Base-by-base conservation (phyloP, 1,140 invertebrate genomes). In the Antheraea mylitta region DNA sequence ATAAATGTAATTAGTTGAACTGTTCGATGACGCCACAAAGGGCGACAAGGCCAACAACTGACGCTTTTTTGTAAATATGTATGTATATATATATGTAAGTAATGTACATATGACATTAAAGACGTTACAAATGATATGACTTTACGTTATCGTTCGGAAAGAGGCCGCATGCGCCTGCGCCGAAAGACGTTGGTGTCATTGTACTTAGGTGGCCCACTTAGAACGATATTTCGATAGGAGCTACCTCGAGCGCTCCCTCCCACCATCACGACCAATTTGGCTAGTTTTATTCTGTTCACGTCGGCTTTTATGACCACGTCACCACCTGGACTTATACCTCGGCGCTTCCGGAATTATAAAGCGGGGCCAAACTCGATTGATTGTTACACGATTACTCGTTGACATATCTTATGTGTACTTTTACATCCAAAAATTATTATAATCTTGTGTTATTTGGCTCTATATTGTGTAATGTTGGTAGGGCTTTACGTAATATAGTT, bases 181-280 rank as follows among this genome's bases (percentile, higher is more conserved):
- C 85, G 81, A 89, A 89, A 85, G 78, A 86, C 82, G 80, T 68
- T 73, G 83, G 81, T 81, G 85, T 89, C 86, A 87, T 86, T 79
- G 86, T 73, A 86, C 86, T 83, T 76, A 70, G 78, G 80, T 87
- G 76, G 79, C 86, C 86, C 78, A 89, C 80, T 80, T 89, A 81
- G 83, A 77, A 82, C 80, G 85, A 89, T 89, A 86, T 88, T 88
- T 88, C 82, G 81, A 85, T 88, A 83, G 81, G 78, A 84, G 76
- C 79, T 71, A 74, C 76, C 76, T 76, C 78, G 74, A 70, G 67
- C 61, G 68, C 66, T 74, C 67, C 69, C 63, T 65, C 58, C 68
- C 37, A 65, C 68, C 59, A 58, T 45, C 64, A 42, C 18, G 58
- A 37, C 65, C 48, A 71, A 71, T 58, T 71, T 67, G 59, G 22